A percentile compares a stretch with the other conserved stretches of the same genome.
phyloP scores from a whole-genome alignment of 2,888 invertebrate genomes.

The Rhagium mordax region DNA sequence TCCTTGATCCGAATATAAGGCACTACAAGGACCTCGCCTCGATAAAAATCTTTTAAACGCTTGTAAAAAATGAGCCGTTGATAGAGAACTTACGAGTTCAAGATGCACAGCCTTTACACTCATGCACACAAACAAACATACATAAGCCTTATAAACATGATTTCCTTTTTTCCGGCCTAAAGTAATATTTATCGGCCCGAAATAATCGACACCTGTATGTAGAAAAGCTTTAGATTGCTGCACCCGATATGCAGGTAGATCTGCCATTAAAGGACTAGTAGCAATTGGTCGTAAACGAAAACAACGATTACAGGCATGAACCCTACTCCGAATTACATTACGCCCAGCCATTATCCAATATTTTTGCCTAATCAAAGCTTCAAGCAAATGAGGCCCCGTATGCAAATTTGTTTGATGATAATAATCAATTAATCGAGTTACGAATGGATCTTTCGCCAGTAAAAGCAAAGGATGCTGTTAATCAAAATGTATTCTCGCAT shows the following conservation, averaged over 20 bases:
- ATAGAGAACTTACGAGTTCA: too few species aligned
- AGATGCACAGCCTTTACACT: too few species aligned
- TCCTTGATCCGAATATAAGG: too few species aligned
- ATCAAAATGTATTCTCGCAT: too few species aligned
- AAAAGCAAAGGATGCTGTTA: too few species aligned
- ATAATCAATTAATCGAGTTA: slow-evolving; percentile 19
- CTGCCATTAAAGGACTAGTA: not conserved
- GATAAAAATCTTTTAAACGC: too few species aligned
- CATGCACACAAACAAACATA: too few species aligned
- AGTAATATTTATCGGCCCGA: too few species aligned
- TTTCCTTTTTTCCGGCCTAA: not conserved
- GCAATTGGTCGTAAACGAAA: not conserved
- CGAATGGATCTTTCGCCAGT: slow-evolving; percentile 26
- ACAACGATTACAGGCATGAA: not conserved
- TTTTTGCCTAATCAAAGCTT: not conserved
- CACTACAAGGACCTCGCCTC: too few species aligned
- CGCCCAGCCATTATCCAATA: not conserved
- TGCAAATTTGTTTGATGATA: slow-evolving; percentile 20
- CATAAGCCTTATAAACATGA: not conserved
- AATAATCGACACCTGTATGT: not conserved
- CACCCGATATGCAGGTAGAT: too few species aligned
- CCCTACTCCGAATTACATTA: not conserved
- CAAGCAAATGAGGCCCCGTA: not conserved
- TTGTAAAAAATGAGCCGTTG: too few species aligned
- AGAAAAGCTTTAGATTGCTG: not conserved